These are phyloP conservation scores for Chymomyza fuscimana DNA, from an alignment of 2,888 invertebrate species.

Conservation along the genomic window DNA sequence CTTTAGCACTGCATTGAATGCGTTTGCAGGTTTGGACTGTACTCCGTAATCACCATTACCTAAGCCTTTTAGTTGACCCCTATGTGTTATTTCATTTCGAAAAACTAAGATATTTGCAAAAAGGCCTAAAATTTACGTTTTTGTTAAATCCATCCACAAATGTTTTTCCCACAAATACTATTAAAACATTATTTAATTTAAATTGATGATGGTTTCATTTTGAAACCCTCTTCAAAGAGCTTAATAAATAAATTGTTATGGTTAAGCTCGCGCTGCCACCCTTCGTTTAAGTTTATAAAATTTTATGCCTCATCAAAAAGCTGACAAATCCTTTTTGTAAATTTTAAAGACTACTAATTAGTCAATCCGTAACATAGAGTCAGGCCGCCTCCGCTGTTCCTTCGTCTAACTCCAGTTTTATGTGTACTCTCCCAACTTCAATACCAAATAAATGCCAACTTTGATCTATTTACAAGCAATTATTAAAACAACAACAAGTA, in stretches of 20 bases:
- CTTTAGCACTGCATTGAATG: too few species aligned
- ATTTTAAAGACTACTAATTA: background rate
- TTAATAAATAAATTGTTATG: background rate
- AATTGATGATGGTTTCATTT: background rate
- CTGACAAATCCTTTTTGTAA: background rate
- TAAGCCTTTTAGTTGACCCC: too few species aligned
- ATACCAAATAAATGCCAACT: conserved; percentile 60
- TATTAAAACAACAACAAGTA: conserved; percentile 56
- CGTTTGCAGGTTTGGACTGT: too few species aligned
- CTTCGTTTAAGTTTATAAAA: background rate
- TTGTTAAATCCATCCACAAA: too few species aligned
- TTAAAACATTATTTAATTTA: too few species aligned
- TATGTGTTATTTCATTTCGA: too few species aligned
- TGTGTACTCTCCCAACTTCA: background rate
- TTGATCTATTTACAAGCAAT: conserved; percentile 71
- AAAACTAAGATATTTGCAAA: too few species aligned
- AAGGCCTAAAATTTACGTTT: too few species aligned
- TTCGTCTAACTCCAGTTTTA: too few species aligned
- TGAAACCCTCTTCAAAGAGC: background rate
- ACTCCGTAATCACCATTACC: too few species aligned
- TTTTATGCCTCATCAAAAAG: background rate
- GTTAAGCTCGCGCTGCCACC: background rate
- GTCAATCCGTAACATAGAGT: background rate
- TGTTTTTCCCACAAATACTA: too few species aligned
- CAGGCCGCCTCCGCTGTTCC: too few species aligned